These are phyloP conservation scores for Euthynnus affinis DNA, from an alignment of 2,797 vertebrate species.

Conservation along the genomic window DNA sequence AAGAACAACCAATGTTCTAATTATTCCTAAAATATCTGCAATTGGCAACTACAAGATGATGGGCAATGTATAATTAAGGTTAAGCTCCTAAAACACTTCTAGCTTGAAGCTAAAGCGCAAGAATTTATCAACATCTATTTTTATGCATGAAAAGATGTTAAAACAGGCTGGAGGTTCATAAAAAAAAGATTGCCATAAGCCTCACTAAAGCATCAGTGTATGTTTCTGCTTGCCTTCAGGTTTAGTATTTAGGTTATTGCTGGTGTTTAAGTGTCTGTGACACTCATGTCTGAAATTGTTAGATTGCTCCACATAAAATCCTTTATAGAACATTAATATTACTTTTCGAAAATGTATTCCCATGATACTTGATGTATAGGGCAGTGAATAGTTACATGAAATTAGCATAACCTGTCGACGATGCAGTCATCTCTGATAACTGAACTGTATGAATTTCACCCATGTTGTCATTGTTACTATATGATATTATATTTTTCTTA, in stretches of 20 bases:
- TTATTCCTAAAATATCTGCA: conserved; percentile 6
- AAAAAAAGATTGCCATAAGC: neutral
- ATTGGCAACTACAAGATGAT: neutral
- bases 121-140: neutral
- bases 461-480: conserved; percentile 7
- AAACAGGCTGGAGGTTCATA: neutral
- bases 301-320: neutral
- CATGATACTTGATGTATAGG: neutral
- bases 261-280: neutral
- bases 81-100: neutral
- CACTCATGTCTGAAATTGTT: neutral
- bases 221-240: conserved; percentile 13
- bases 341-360: neutral
- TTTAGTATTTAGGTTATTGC: neutral
- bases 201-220: neutral
- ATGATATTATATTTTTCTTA: conserved; percentile 34
- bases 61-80: neutral
- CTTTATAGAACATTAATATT: conserved; percentile 8
- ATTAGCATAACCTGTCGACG: neutral
- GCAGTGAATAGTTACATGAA: neutral
- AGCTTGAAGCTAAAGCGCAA: neutral
- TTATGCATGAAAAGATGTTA: neutral
- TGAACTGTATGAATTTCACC: conserved; percentile 10
- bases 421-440: neutral
- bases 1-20: neutral